A percentile compares a stretch with the other conserved stretches of the same genome.
These are phyloP conservation scores for Oithona nana DNA, from an alignment of 2,888 invertebrate genomes.

Conservation along the genomic window DNA sequence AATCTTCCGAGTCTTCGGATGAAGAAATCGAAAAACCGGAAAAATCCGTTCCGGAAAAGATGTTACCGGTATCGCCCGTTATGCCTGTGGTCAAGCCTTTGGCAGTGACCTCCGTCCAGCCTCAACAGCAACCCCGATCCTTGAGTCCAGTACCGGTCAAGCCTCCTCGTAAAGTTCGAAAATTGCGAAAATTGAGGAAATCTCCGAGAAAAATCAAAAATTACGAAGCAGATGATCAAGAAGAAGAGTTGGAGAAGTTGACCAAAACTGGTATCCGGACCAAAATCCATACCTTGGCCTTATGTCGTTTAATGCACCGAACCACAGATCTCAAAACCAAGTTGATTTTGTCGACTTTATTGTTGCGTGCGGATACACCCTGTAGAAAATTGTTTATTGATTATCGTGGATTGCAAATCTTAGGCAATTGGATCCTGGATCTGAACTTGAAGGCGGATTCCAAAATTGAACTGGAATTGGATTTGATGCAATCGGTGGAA, in stretches of 20 bases:
- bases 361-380: constrained; percentile 58
- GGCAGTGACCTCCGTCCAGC: background rate
- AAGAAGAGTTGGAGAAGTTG: constrained; percentile 69
- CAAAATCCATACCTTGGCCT: constrained; percentile 65
- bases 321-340: constrained; percentile 57
- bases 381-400: constrained; percentile 60
- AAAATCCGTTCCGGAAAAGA: background rate
- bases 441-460: constrained; percentile 25
- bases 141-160: constrained; percentile 16
- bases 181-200: constrained; percentile 27
- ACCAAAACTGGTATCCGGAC: constrained; percentile 61
- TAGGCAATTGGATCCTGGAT: constrained; percentile 84
- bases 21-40: too few species aligned
- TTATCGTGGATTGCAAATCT: constrained; percentile 71
- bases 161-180: constrained; percentile 21
- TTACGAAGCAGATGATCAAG: constrained; percentile 32
- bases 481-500: constrained; percentile 28
- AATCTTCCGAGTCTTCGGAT: background rate
- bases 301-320: constrained; percentile 78
- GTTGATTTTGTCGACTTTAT: constrained; percentile 48
- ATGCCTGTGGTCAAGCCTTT: background rate
- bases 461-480: constrained; percentile 20
- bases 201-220: constrained; percentile 14
- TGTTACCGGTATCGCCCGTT: background rate
- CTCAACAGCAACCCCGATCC: constrained; percentile 24